Evolutionary conservation across 2,797 vertebrate genomes (phyloP).

Genomic region (Sciurus carolinensis): DNA sequence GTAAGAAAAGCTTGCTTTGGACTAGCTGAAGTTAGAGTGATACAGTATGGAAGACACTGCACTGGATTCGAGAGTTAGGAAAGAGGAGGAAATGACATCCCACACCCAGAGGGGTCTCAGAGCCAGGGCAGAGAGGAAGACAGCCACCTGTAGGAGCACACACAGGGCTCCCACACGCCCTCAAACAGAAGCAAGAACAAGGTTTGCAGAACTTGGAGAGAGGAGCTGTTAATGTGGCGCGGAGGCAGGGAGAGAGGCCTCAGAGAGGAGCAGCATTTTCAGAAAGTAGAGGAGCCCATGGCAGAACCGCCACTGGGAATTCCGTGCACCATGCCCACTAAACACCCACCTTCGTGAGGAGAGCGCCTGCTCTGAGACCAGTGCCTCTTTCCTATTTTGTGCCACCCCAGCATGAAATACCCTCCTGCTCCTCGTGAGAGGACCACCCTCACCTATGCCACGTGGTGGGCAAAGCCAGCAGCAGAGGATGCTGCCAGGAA

Average conservation of each 20-base stretch:
- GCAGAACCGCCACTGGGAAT: background rate
- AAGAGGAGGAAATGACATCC: background rate
- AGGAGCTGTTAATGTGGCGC: accelerated
- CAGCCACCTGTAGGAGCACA: background rate
- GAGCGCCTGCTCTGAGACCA: background rate
- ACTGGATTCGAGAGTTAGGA: background rate
- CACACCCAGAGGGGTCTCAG: accelerated
- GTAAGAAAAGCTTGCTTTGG: background rate
- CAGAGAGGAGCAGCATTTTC: background rate
- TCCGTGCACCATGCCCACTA: no score
- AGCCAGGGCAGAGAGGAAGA: background rate
- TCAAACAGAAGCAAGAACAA: background rate
- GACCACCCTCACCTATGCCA: accelerated
- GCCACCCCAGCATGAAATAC: no score
- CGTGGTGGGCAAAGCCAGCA: background rate
- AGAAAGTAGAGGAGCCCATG: background rate
- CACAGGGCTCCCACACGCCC: accelerated
- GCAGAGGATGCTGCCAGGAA: background rate
- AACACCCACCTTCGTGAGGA: background rate
- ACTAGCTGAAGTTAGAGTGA: background rate
- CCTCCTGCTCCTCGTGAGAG: background rate
- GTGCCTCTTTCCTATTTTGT: background rate
- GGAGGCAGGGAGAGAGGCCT: background rate
- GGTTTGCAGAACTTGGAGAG: background rate
- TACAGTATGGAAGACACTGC: background rate